Evolutionary conservation across 2,113 vertebrate species (phyloP).

Genomic region (Nipponia nippon): DNA sequence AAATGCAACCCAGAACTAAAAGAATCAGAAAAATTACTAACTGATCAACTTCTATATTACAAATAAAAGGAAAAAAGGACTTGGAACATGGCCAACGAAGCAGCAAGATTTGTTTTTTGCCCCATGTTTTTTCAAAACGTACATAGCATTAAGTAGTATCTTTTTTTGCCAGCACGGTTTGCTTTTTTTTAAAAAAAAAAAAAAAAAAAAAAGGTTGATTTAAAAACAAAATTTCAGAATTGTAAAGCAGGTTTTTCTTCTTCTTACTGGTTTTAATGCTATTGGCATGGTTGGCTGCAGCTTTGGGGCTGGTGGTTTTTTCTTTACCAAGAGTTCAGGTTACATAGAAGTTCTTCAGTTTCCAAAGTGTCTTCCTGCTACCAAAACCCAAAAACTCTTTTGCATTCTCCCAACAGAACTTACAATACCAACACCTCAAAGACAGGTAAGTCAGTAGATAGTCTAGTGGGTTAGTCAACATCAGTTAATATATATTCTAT

Average conservation of each 20-base stretch:
- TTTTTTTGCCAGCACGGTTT: background rate
- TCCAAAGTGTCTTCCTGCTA: background rate
- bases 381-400: background rate
- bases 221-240: background rate
- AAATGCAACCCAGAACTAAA: background rate
- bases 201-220: background rate
- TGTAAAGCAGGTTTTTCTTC: background rate
- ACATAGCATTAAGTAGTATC: background rate
- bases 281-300: background rate
- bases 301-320: background rate
- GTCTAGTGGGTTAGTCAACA: background rate
- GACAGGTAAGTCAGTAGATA: background rate
- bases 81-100: background rate
- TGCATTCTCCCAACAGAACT: background rate
- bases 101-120: background rate
- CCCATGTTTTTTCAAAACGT: background rate
- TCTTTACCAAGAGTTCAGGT: background rate
- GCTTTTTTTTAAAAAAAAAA: background rate
- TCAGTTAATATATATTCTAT: background rate
- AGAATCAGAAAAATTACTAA: background rate
- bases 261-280: background rate
- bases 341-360: background rate
- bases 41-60: background rate
- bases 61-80: background rate
- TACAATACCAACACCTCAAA: background rate